A percentile compares a stretch with the other conserved stretches of the same genome.
phyloP scores from a whole-genome alignment of 2,888 invertebrate genomes.

The Mellilla xanthometata region DNA sequence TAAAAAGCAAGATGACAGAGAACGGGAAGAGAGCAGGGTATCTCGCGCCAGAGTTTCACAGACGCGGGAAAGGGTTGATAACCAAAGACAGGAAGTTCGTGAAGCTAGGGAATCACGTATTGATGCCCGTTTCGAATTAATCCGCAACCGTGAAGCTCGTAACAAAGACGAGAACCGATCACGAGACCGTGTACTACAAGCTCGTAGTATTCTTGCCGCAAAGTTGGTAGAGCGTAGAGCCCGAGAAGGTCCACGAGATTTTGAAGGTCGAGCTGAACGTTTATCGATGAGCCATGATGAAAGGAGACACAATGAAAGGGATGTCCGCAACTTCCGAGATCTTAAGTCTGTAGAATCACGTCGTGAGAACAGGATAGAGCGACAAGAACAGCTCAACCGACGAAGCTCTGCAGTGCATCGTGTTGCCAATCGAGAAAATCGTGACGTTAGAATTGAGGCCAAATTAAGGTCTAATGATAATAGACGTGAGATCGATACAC shows the following conservation, averaged over 20 bases:
- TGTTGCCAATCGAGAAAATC: background rate
- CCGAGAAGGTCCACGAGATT: background rate
- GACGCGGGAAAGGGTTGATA: conserved; percentile 11
- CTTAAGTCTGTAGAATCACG: conserved; percentile 4
- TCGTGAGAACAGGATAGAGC: conserved; percentile 11
- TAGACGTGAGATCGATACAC: conserved; percentile 14
- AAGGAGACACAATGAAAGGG: conserved; percentile 5
- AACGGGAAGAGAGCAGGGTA: conserved; percentile 4
- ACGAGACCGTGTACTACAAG: background rate
- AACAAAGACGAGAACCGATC: background rate
- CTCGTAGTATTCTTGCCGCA: conserved; percentile 1
- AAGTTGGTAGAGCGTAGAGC: conserved; percentile 7
- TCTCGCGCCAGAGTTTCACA: conserved; percentile 2
- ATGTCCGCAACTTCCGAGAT: conserved; percentile 1
- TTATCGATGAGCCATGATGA: conserved; percentile 12
- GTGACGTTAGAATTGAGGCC: conserved; percentile 3
- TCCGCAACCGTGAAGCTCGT: conserved; percentile 1
- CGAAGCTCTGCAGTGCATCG: conserved; percentile 6
- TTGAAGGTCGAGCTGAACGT: conserved; percentile 1
- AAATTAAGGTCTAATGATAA: conserved; percentile 3
- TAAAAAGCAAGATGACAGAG: background rate
- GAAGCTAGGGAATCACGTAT: conserved; percentile 6
- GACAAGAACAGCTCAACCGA: conserved; percentile 2
- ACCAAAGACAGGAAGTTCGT: conserved; percentile 8
- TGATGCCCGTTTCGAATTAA: conserved; percentile 7